Evolutionary conservation across 2,888 invertebrate species (phyloP).

Genomic region (Reticulitermes lucifugus): DNA sequence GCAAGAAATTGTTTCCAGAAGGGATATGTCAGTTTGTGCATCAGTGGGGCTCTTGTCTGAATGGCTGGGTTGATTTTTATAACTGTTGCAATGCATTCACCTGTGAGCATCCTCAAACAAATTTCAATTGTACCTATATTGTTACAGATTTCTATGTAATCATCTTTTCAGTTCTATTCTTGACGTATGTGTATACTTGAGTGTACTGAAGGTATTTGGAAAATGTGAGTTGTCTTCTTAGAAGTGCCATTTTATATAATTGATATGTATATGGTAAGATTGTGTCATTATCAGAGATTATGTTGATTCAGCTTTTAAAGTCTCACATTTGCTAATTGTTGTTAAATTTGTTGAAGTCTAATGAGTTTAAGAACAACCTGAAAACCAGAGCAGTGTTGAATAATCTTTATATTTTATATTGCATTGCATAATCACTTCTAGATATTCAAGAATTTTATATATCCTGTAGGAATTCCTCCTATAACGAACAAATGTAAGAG

Average conservation of each 20-base stretch:
- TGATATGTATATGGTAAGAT: too few species aligned
- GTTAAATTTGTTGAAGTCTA: background rate
- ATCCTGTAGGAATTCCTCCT: background rate
- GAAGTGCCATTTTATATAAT: slow-evolving; percentile 3
- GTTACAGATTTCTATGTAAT: background rate
- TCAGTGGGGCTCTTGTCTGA: too few species aligned
- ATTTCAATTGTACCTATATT: background rate
- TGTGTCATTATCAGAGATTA: background rate
- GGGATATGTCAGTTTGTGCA: too few species aligned
- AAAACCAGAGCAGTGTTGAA: background rate
- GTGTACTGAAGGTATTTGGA: background rate
- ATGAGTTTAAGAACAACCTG: background rate
- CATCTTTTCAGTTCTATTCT: background rate
- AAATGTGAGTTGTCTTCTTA: background rate
- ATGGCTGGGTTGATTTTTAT: too few species aligned
- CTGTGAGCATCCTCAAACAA: too few species aligned
- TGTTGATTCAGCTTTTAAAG: background rate
- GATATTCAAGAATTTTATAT: background rate
- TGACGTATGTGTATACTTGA: background rate
- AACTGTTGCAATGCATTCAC: too few species aligned
- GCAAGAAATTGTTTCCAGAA: too few species aligned
- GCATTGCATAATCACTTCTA: background rate
- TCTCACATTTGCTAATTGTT: background rate
- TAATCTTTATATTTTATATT: slow-evolving; percentile 10
- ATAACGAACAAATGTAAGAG: background rate